Evolutionary conservation across 2,797 vertebrate genomes (phyloP).

Genomic region (Poliocrania exsul): DNA sequence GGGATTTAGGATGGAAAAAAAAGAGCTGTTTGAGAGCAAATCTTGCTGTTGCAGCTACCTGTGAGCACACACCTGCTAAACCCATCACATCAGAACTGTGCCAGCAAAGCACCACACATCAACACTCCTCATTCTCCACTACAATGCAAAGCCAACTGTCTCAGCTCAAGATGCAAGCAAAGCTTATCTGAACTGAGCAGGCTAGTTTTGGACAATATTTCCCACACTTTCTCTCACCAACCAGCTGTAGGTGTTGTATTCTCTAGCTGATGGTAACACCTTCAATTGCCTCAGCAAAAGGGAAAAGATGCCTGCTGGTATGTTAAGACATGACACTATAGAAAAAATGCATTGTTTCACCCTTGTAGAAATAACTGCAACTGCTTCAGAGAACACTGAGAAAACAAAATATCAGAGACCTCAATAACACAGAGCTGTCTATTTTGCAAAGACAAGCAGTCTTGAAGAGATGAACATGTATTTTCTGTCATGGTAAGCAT

Average conservation of each 20-base stretch:
- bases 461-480: rapidly evolving
- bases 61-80: neutral
- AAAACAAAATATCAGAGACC: neutral
- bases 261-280: neutral
- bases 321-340: neutral
- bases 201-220: neutral
- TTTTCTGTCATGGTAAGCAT: neutral
- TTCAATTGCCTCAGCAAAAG: neutral
- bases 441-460: neutral
- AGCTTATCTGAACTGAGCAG: neutral
- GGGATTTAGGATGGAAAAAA: neutral
- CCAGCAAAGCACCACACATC: neutral
- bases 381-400: neutral
- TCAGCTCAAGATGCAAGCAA: neutral
- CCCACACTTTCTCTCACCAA: neutral
- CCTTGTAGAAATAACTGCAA: neutral
- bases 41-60: neutral
- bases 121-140: neutral
- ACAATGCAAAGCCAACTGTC: neutral
- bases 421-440: neutral
- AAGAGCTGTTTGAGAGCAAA: neutral
- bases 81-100: neutral
- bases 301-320: neutral
- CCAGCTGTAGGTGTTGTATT: neutral
- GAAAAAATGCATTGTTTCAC: neutral